Percentiles rank a stretch among this genome's conserved stretches.
These are phyloP conservation scores for Heterotis niloticus DNA, from an alignment of 2,113 vertebrate species.

Conservation along the genomic window DNA sequence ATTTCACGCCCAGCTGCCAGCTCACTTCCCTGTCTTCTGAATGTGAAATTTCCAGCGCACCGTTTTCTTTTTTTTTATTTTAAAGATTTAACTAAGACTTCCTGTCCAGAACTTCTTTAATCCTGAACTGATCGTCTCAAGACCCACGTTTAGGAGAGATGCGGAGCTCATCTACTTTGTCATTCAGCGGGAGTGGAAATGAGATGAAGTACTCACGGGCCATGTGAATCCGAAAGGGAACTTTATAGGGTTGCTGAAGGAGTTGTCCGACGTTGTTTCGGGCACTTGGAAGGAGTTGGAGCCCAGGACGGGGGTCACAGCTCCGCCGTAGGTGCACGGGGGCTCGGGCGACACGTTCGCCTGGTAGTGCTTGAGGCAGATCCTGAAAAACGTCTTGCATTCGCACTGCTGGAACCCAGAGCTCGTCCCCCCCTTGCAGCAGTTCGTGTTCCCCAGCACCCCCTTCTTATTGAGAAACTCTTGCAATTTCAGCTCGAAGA, in stretches of 20 bases:
- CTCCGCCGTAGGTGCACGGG: conserved; percentile 92
- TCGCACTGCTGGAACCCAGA: conserved; percentile 80
- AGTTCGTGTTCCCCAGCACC: conserved; percentile 80
- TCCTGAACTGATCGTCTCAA: not conserved
- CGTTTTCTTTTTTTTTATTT: not conserved
- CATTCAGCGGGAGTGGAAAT: conserved; percentile 26
- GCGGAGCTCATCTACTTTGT: not conserved
- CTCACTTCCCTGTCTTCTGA: conserved; percentile 12
- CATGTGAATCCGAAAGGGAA: conserved; percentile 94
- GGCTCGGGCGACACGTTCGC: conserved; percentile 91
- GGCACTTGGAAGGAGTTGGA: conserved; percentile 94
- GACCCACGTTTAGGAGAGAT: not conserved
- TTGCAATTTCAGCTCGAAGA: conserved; percentile 96
- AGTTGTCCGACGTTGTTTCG: conserved; percentile 71
- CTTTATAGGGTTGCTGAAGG: conserved; percentile 88
- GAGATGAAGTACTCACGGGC: conserved; percentile 75
- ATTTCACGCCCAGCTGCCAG: conserved; percentile 63
- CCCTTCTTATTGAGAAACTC: conserved; percentile 97
- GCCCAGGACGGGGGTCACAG: conserved; percentile 90
- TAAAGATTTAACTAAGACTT: not conserved
- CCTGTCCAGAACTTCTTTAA: not conserved
- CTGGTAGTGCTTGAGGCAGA: conserved; percentile 97
- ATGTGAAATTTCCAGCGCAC: conserved; percentile 31
- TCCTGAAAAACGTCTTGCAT: conserved; percentile 95
- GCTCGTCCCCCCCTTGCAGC: conserved; percentile 74